Conservation (phyloP, 2,797 vertebrate species). For the Crypturellus tataupa region DNA sequence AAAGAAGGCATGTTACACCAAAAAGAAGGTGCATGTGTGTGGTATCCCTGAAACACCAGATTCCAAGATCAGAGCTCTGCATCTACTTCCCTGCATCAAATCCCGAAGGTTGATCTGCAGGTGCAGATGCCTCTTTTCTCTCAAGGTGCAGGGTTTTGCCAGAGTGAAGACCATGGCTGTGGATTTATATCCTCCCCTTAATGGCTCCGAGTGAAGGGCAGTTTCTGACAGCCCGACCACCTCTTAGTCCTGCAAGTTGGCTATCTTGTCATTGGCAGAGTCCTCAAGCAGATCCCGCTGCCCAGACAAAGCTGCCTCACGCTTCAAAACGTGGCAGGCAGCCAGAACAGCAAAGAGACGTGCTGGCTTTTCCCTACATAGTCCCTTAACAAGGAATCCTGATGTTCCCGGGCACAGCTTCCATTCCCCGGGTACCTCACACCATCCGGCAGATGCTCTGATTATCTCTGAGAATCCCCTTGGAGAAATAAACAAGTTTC, state of each 20-base stretch:
- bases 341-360: slow-evolving; percentile 46
- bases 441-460: not conserved
- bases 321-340: slow-evolving; percentile 8
- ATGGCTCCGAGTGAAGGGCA: not conserved
- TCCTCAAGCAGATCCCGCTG: slow-evolving; percentile 60
- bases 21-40: not conserved
- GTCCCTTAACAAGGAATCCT: slow-evolving; percentile 50
- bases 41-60: not conserved
- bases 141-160: not conserved
- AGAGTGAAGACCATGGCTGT: not conserved
- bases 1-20: not conserved
- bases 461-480: not conserved
- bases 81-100: not conserved
- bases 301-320: slow-evolving; percentile 41
- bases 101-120: not conserved
- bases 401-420: slow-evolving; percentile 55
- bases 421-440: slow-evolving; percentile 3
- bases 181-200: not conserved
- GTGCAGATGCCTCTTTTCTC: not conserved
- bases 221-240: slow-evolving; percentile 39
- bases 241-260: slow-evolving; percentile 39
- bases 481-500: not conserved
- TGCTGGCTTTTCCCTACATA: slow-evolving; percentile 34
- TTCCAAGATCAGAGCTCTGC: not conserved
- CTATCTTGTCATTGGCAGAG: slow-evolving; percentile 48